Conservation (phyloP, 1,140 invertebrate species). For the Carcinoscorpius rotundicauda region DNA sequence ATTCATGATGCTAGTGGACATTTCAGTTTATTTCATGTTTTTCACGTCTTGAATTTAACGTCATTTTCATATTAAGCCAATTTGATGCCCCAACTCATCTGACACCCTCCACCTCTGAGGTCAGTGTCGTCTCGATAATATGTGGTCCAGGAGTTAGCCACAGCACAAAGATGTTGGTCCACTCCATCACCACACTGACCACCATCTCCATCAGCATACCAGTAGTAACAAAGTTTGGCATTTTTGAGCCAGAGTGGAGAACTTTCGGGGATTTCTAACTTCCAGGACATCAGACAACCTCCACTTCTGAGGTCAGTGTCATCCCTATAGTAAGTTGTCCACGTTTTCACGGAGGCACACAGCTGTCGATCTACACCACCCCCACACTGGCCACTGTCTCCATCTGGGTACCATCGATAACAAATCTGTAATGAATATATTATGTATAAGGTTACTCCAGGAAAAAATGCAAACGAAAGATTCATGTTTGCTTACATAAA, state of each 20-base stretch:
- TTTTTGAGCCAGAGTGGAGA: background rate
- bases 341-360: background rate
- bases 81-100: conserved; percentile 9
- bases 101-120: background rate
- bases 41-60: too few species aligned
- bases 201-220: conserved; percentile 7
- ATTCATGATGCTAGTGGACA: too few species aligned
- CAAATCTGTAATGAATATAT: background rate
- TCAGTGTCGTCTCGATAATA: conserved; percentile 10
- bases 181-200: background rate
- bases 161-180: conserved; percentile 4
- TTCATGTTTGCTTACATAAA: too few species aligned
- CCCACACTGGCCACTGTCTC: background rate
- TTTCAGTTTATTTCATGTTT: too few species aligned
- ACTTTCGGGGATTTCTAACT: background rate
- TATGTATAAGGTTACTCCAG: too few species aligned
- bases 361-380: conserved; percentile 1
- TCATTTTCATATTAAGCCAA: too few species aligned
- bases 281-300: conserved; percentile 8
- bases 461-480: too few species aligned
- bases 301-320: conserved; percentile 4
- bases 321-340: conserved; percentile 2
- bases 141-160: conserved; percentile 2
- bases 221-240: background rate
- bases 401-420: conserved; percentile 5